Evolutionary conservation across 2,113 vertebrate genomes (phyloP).

Genomic region (Oceanodroma tethys): DNA sequence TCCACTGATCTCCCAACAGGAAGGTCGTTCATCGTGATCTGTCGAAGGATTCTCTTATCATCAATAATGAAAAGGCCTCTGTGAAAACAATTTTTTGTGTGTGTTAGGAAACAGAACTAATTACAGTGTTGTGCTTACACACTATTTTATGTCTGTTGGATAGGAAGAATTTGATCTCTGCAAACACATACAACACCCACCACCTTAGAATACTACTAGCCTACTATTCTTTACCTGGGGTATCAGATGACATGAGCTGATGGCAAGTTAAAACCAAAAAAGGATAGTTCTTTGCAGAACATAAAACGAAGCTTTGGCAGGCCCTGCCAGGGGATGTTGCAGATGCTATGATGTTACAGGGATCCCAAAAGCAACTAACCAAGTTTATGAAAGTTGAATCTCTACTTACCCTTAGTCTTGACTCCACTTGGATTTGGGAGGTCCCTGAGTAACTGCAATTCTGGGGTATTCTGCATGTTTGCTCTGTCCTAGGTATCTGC

Average conservation of each 20-base stretch:
- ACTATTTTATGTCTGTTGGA: neutral
- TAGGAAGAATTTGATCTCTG: neutral
- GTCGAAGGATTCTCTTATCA: conserved; percentile 87
- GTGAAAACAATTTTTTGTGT: neutral
- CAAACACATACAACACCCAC: neutral
- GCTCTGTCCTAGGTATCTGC: neutral
- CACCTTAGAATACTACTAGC: neutral
- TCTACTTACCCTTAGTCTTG: neutral
- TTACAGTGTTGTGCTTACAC: neutral
- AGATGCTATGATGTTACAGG: neutral
- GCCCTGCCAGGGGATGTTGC: neutral
- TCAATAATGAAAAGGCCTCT: conserved; percentile 98
- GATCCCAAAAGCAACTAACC: neutral
- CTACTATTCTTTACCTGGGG: neutral
- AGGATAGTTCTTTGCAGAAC: neutral
- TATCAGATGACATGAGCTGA: neutral
- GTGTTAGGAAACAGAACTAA: neutral
- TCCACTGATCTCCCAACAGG: conserved; percentile 95
- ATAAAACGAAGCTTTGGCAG: neutral
- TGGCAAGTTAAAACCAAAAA: neutral
- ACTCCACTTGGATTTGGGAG: neutral
- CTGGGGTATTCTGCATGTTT: neutral
- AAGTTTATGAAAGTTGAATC: neutral
- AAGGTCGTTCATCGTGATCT: conserved; percentile 98
- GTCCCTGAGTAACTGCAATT: neutral